phyloP scores from a whole-genome alignment of 1,140 invertebrate species.

The Caenorhabditis latens region DNA sequence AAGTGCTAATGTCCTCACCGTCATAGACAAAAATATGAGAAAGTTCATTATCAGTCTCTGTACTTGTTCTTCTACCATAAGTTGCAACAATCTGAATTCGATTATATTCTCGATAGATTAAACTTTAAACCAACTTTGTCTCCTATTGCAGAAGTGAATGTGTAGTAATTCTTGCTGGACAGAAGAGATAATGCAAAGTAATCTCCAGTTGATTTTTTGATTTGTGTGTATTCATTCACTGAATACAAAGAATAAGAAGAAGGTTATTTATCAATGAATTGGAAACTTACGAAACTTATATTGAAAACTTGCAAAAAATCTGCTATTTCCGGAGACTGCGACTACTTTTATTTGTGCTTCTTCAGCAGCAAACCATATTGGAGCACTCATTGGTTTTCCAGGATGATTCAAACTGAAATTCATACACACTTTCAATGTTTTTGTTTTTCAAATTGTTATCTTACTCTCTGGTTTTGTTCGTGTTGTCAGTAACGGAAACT shows the following conservation, averaged over 20 bases:
- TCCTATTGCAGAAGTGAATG: background rate
- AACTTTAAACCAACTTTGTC: background rate
- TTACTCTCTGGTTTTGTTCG: background rate
- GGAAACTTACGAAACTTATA: background rate
- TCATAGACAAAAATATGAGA: conserved; percentile 1
- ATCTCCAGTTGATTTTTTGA: background rate
- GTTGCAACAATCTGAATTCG: background rate
- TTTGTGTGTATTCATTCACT: background rate
- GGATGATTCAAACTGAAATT: background rate
- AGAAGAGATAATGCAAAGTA: background rate
- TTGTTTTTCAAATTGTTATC: background rate
- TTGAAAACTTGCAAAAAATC: background rate
- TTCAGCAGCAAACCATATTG: background rate
- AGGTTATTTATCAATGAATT: too few relatives aligned
- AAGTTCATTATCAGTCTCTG: background rate
- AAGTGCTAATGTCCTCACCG: background rate
- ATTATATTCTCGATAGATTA: background rate
- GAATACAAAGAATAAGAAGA: background rate
- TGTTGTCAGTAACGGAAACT: background rate
- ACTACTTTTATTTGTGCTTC: background rate
- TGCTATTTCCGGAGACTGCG: background rate
- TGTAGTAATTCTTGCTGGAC: background rate
- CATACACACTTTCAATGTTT: background rate
- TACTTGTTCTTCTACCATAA: background rate
- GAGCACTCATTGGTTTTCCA: background rate